Conservation (phyloP, 2,888 invertebrate genomes). For the Drosophila tanythrix region DNA sequence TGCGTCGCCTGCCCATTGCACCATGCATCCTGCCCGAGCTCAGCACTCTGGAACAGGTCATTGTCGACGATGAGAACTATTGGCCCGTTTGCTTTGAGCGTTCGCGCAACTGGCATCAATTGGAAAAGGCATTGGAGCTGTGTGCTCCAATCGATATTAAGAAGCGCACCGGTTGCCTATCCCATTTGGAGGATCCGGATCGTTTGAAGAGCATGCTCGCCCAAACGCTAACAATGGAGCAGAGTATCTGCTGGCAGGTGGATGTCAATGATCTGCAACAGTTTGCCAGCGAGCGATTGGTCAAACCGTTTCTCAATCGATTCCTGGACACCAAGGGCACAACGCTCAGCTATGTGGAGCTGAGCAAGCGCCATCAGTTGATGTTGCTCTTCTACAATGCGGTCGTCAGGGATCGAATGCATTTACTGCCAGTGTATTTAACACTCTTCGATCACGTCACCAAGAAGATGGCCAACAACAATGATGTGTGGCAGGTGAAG, state of each 20-base stretch:
- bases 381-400: constrained; percentile 92
- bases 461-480: constrained; percentile 59
- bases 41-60: constrained; percentile 89
- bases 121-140: constrained; percentile 89
- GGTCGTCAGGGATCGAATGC: constrained; percentile 91
- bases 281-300: constrained; percentile 90
- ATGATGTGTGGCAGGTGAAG: constrained; percentile 91
- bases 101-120: constrained; percentile 92
- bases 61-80: constrained; percentile 93
- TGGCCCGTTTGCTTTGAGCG: constrained; percentile 95
- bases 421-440: constrained; percentile 90
- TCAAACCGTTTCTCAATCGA: constrained; percentile 89
- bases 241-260: constrained; percentile 84
- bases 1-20: constrained; percentile 87
- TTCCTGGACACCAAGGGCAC: constrained; percentile 86
- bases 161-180: constrained; percentile 94
- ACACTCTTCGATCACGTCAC: constrained; percentile 87
- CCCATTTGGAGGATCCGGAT: constrained; percentile 93
- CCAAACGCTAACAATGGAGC: constrained; percentile 91
- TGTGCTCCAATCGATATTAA: constrained; percentile 93
- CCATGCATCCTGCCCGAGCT: constrained; percentile 95
- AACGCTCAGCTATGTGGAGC: constrained; percentile 76
- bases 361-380: constrained; percentile 87
- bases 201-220: constrained; percentile 92
- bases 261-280: constrained; percentile 89